Evolutionary conservation across 2,797 vertebrate genomes (phyloP).

Genomic region (Margarornis squamiger): DNA sequence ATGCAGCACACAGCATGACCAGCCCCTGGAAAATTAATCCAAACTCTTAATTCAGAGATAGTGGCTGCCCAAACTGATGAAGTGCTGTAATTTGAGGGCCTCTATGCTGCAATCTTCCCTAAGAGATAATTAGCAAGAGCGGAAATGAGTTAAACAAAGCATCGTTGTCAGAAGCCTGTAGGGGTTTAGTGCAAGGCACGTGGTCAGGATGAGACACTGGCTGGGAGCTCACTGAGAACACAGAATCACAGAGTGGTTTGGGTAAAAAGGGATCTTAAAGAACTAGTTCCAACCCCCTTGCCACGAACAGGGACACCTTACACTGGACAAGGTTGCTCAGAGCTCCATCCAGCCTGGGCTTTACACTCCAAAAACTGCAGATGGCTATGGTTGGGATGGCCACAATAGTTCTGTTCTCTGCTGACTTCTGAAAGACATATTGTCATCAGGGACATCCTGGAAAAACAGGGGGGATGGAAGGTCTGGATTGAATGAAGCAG

Average conservation of each 20-base stretch:
- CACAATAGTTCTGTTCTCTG: neutral
- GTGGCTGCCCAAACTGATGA: neutral
- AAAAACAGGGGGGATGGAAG: neutral
- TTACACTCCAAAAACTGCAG: neutral
- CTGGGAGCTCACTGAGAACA: neutral
- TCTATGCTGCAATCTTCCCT: neutral
- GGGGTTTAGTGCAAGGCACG: neutral
- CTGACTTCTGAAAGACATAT: neutral
- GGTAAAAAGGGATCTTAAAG: neutral
- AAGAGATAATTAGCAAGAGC: neutral
- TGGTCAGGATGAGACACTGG: neutral
- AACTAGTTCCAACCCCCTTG: neutral
- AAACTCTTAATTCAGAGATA: conserved; percentile 27
- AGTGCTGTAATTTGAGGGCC: neutral
- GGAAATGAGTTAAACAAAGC: neutral
- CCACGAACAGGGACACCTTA: neutral
- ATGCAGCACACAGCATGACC: neutral
- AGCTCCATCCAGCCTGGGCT: neutral
- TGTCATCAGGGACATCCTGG: neutral
- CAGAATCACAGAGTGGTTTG: neutral
- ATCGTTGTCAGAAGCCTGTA: neutral
- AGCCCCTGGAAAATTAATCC: conserved; percentile 43
- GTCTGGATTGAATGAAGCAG: neutral
- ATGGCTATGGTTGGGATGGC: neutral
- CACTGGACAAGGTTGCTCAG: neutral